A percentile compares a stretch with the other conserved stretches of the same genome.
Evolutionary conservation across 2,113 vertebrate species (phyloP).

Genomic region (Ceyx melanurus): DNA sequence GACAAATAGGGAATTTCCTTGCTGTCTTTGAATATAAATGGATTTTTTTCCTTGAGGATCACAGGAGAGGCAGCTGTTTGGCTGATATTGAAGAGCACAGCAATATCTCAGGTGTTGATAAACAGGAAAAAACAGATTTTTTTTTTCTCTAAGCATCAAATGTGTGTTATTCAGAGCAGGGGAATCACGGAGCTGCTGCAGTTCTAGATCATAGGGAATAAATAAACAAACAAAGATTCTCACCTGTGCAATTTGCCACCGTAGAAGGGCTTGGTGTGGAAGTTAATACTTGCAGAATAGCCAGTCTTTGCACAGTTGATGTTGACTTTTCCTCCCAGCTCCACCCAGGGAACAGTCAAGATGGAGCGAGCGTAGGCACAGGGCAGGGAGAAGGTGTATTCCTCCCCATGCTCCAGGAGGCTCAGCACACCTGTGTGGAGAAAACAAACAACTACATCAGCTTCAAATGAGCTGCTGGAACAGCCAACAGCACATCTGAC

Average conservation of each 20-base stretch:
- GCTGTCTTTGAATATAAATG: neutral
- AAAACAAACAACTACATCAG: neutral
- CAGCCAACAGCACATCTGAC: neutral
- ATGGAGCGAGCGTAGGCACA: conserved; percentile 96
- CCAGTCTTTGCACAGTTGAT: conserved; percentile 91
- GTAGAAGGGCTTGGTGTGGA: conserved; percentile 98
- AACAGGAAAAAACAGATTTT: neutral
- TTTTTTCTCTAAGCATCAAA: neutral
- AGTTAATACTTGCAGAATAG: conserved; percentile 94
- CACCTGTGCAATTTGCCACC: conserved; percentile 96
- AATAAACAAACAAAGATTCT: neutral
- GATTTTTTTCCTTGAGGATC: neutral
- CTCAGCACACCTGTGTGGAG: conserved; percentile 83
- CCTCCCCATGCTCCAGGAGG: conserved; percentile 91
- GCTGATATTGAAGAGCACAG: neutral
- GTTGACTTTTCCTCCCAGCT: conserved; percentile 94
- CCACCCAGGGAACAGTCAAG: conserved; percentile 98
- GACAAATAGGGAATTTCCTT: neutral
- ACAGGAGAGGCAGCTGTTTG: neutral
- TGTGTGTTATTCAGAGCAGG: neutral
- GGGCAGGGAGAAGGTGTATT: conserved; percentile 94
- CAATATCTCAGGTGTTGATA: neutral
- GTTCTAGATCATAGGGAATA: neutral
- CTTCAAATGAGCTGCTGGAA: neutral
- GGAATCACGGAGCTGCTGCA: neutral